Conservation (phyloP, 2,797 vertebrate species). For the Thunnus albacares region DNA sequence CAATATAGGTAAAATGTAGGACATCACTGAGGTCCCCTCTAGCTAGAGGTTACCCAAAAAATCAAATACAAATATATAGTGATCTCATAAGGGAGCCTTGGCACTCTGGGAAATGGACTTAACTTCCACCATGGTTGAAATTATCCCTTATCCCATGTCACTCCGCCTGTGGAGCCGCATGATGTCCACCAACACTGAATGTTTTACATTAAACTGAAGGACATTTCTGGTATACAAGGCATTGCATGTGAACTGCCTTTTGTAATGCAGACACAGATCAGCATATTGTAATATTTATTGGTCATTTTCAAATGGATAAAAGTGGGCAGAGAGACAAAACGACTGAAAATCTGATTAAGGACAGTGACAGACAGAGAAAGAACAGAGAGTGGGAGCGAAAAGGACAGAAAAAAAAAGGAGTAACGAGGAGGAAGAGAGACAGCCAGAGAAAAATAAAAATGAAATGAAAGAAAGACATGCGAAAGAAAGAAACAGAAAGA, state of each 20-base stretch:
- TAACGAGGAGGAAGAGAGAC: neutral
- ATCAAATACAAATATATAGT: constrained; percentile 57
- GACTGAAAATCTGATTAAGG: neutral
- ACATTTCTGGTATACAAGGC: neutral
- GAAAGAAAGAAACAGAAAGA: constrained; percentile 63
- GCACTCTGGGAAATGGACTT: constrained; percentile 66
- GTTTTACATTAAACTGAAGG: neutral
- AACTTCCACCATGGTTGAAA: constrained; percentile 49
- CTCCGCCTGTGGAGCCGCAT: constrained; percentile 16
- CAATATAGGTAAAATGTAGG: constrained; percentile 71
- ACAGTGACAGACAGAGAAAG: neutral
- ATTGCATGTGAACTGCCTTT: neutral
- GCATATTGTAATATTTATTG: neutral
- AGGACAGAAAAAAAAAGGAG: neutral
- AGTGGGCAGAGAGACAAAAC: neutral
- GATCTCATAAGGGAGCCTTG: constrained; percentile 59
- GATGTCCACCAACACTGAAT: constrained; percentile 19
- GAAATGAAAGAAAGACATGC: constrained; percentile 36
- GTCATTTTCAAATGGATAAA: constrained; percentile 20
- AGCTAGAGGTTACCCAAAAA: constrained; percentile 80
- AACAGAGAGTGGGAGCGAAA: neutral
- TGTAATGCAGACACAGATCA: neutral
- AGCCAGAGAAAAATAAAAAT: neutral
- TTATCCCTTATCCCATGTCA: constrained; percentile 44
- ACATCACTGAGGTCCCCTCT: constrained; percentile 68